phyloP scores from a whole-genome alignment of 2,113 vertebrate genomes.

The Myrmecobius fasciatus region DNA sequence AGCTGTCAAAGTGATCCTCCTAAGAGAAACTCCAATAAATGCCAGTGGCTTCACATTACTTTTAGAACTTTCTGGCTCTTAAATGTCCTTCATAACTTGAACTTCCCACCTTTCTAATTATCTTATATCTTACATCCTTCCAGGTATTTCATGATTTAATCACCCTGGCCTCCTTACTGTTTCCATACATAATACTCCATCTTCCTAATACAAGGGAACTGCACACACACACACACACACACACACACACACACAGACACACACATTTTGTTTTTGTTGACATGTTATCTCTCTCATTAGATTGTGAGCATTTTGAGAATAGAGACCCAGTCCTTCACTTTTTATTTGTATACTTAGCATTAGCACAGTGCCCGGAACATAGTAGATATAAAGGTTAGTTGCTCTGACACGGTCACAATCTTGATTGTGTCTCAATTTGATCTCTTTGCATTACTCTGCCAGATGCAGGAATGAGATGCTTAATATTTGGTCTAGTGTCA shows the following conservation, averaged over 20 bases:
- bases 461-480: not conserved
- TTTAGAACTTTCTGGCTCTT: not conserved
- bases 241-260: too few relatives aligned
- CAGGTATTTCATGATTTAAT: not conserved
- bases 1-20: not conserved
- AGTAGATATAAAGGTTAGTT: not conserved
- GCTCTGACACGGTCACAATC: too few relatives aligned
- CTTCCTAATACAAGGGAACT: not conserved
- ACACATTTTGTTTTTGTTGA: not conserved
- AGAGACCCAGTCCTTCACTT: too few relatives aligned
- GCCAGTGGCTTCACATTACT: not conserved
- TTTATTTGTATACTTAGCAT: too few relatives aligned
- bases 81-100: not conserved
- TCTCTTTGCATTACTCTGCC: not conserved
- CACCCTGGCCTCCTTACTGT: not conserved
- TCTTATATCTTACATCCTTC: not conserved
- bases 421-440: not conserved
- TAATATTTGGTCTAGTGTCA: not conserved
- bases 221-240: too few relatives aligned
- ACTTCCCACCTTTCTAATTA: too few relatives aligned
- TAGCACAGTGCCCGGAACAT: not conserved
- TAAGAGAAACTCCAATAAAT: not conserved
- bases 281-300: not conserved
- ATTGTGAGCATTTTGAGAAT: not conserved
- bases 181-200: not conserved